A percentile compares a stretch with the other conserved stretches of the same genome.
Evolutionary conservation across 2,888 invertebrate species (phyloP).

Genomic region (Stenichneumon culpator): DNA sequence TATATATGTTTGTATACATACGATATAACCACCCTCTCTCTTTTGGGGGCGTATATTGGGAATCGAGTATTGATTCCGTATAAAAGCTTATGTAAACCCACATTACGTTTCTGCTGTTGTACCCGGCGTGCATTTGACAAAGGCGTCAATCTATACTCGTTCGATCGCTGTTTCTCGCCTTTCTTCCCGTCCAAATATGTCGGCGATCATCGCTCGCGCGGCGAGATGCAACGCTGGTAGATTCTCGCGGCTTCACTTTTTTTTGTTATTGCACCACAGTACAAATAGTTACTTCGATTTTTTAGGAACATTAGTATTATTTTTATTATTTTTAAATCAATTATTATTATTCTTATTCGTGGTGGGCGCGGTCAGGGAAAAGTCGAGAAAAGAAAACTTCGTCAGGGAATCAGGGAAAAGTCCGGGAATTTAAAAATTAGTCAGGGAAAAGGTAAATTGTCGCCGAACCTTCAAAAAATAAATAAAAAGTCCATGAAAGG

Average conservation of each 20-base stretch:
- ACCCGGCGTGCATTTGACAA: conserved; percentile 62
- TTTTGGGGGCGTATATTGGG: conserved; percentile 65
- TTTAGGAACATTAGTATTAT: too few species aligned
- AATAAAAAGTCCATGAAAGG: too few species aligned
- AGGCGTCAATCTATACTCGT: conserved; percentile 62
- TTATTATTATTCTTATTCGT: too few species aligned
- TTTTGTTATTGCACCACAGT: background rate
- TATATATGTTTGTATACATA: conserved; percentile 19
- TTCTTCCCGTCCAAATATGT: background rate
- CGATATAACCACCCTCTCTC: conserved; percentile 54
- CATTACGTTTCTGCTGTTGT: conserved; percentile 63
- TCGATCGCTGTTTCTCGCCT: conserved; percentile 27
- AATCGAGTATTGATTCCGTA: conserved; percentile 72
- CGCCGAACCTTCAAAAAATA: too few species aligned
- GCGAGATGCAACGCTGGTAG: background rate
- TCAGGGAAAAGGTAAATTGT: too few species aligned
- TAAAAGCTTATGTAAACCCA: conserved; percentile 73
- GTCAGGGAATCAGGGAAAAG: too few species aligned
- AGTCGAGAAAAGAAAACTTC: too few species aligned
- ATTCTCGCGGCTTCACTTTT: background rate
- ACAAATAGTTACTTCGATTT: too few species aligned
- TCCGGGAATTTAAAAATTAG: too few species aligned
- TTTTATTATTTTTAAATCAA: too few species aligned
- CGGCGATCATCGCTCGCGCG: background rate
- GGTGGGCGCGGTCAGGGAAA: too few species aligned